Evolutionary conservation across 2,113 vertebrate genomes (phyloP), one percentile per base, ranked within the genome.

Genomic region (Recurvirostra avosetta): DNA sequence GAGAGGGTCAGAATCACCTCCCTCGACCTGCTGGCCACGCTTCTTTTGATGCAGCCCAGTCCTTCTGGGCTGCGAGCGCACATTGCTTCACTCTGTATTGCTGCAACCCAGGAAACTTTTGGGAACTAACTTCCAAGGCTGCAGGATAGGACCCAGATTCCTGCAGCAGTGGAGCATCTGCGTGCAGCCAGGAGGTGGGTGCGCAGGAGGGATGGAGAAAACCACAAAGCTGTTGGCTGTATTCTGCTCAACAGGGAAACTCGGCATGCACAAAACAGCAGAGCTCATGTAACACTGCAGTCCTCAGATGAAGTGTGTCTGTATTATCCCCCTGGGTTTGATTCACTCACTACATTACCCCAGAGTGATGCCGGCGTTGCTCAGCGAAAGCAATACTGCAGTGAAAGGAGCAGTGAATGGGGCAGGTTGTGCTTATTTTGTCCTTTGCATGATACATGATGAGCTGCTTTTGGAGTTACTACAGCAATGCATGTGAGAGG

Each of bases 211-310:
- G 9, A 73, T 3, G 3, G 61, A 40, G 30, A 26, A 61, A 82
- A 66, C 23, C 53, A 27, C 36, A 27, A 5, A 58, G 45, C 36
- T 34, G 32, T 40, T 58, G 10, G 18, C 65, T 74, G 5, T 34
- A 6, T 36, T 43, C 7, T 36, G 11, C 47, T 62, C 55, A 50
- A 20, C 40, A 0, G 0, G 7, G 20, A 72, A 32, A 18, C 45
- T 59, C 0, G 0, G 7, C 66, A 20, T 3, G 4, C 26, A 23
- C 7, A 5, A 1, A 49, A 58, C 19, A 74, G 25, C 23, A 79
- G 41, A 62, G 36, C n/a, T 87, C 38, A 21, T 3, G 1, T 27
- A 43, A 49, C 34, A 6, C 66, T 38, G 26, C 19, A 59, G 38
- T 7, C 66, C 59, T 63, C 66, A 32, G 15, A 34, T 7, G n/a